A percentile compares a stretch with the other conserved stretches of the same genome.
Evolutionary conservation across 2,888 invertebrate species (phyloP).

Genomic region (Ectobius pallidus): DNA sequence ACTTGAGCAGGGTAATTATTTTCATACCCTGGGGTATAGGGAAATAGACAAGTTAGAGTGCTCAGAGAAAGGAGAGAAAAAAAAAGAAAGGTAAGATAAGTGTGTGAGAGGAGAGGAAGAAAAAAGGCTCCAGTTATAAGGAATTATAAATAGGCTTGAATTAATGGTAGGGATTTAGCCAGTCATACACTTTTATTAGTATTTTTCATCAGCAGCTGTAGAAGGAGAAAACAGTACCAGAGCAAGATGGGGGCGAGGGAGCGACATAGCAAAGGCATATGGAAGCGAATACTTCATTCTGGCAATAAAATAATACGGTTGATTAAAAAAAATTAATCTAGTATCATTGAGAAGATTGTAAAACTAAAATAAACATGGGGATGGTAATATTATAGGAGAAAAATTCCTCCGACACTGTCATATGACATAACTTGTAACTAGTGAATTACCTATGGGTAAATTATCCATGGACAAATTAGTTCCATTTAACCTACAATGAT

Average conservation of each 20-base stretch:
- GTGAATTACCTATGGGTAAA: too few species aligned
- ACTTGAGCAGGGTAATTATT: slow-evolving; percentile 42
- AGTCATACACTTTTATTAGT: slow-evolving; percentile 35
- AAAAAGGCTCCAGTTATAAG: slow-evolving; percentile 30
- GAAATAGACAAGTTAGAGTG: slow-evolving; percentile 39
- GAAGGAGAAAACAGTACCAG: neutral
- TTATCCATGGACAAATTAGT: too few species aligned
- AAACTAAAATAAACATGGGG: too few species aligned
- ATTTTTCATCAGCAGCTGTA: slow-evolving; percentile 32
- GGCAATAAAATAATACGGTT: too few species aligned
- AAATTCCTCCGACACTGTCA: too few species aligned
- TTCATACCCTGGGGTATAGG: slow-evolving; percentile 41
- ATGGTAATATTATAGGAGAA: too few species aligned
- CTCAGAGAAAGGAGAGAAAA: slow-evolving; percentile 19
- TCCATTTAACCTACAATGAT: too few species aligned
- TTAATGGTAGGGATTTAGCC: slow-evolving; percentile 36
- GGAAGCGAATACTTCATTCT: neutral
- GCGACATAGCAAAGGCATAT: neutral
- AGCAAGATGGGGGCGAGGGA: too few species aligned
- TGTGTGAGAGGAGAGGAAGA: slow-evolving; percentile 15
- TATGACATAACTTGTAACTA: too few species aligned
- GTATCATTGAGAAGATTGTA: too few species aligned
- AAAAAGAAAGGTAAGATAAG: slow-evolving; percentile 3
- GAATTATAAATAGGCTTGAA: slow-evolving; percentile 42
- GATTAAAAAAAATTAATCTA: too few species aligned